A percentile compares a stretch with the other conserved stretches of the same genome.
These are phyloP conservation scores for Pholis gunnellus DNA, from an alignment of 2,113 vertebrate genomes.

Conservation along the genomic window DNA sequence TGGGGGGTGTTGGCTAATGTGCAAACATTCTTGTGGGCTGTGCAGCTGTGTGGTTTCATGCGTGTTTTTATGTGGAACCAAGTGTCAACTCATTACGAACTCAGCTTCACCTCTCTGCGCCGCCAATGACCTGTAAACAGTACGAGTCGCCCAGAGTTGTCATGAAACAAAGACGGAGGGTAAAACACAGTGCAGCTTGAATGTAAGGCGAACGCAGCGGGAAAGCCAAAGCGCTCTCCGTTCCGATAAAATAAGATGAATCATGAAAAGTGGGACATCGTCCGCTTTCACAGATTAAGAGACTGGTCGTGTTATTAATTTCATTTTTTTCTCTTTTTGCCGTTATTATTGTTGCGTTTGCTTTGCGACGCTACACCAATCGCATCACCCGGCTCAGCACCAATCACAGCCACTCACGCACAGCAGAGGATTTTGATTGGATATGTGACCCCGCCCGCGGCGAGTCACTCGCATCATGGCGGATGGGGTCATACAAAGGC, in stretches of 20 bases:
- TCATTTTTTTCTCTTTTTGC: background rate
- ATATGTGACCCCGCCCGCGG: conserved; percentile 52
- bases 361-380: conserved; percentile 16
- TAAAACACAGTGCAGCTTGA: conserved; percentile 22
- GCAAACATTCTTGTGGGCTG: conserved; percentile 69
- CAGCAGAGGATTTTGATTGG: conserved; percentile 70
- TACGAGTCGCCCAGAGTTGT: conserved; percentile 37
- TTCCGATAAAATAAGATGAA: conserved; percentile 27
- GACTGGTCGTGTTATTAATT: background rate
- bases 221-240: conserved; percentile 9
- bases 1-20: conserved; percentile 72
- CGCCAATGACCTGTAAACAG: conserved; percentile 78
- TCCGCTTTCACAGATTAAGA: conserved; percentile 33
- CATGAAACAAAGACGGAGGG: conserved; percentile 63
- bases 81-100: conserved; percentile 78
- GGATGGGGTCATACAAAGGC: conserved; percentile 75
- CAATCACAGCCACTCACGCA: conserved; percentile 25
- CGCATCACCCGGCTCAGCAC: background rate
- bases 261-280: conserved; percentile 54
- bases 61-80: conserved; percentile 68
- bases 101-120: conserved; percentile 61
- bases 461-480: conserved; percentile 62
- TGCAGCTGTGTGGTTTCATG: conserved; percentile 70
- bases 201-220: conserved; percentile 42
- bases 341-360: background rate